These are phyloP conservation scores for Moxostoma hubbsi DNA, from an alignment of 2,797 vertebrate species.

Conservation along the genomic window DNA sequence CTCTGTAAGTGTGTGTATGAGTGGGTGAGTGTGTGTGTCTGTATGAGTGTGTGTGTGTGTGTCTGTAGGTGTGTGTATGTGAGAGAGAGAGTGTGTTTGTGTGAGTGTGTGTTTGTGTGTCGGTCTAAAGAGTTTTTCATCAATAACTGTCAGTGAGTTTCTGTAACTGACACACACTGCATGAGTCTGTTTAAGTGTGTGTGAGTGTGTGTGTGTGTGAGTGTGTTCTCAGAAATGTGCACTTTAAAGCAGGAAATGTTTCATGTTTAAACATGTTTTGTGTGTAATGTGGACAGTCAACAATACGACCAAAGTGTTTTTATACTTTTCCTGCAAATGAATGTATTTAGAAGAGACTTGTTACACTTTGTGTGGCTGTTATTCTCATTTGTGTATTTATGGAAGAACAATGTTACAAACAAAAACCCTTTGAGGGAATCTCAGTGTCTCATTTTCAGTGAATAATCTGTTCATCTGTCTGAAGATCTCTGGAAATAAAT, in stretches of 20 bases:
- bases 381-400: too few relatives aligned
- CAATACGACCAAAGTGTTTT: slow-evolving; percentile 94
- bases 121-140: too few relatives aligned
- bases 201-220: slow-evolving; percentile 10
- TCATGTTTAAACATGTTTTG: slow-evolving; percentile 68
- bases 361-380: too few relatives aligned
- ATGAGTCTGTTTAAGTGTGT: neutral
- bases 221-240: slow-evolving; percentile 80
- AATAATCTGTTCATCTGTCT: too few relatives aligned
- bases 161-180: neutral
- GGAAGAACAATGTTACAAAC: slow-evolving; percentile 21
- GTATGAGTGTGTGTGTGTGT: neutral
- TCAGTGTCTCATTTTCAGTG: too few relatives aligned
- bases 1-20: neutral
- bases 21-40: slow-evolving; percentile 26
- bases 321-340: slow-evolving; percentile 73
- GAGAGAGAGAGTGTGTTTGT: too few relatives aligned
- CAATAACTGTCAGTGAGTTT: neutral
- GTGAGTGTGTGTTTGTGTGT: too few relatives aligned
- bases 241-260: slow-evolving; percentile 82
- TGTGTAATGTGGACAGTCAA: slow-evolving; percentile 48
- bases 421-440: slow-evolving; percentile 20
- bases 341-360: slow-evolving; percentile 80
- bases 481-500: too few relatives aligned
- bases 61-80: neutral